Conservation (phyloP, 1,140 invertebrate genomes). For the Diorhabda carinulata region DNA sequence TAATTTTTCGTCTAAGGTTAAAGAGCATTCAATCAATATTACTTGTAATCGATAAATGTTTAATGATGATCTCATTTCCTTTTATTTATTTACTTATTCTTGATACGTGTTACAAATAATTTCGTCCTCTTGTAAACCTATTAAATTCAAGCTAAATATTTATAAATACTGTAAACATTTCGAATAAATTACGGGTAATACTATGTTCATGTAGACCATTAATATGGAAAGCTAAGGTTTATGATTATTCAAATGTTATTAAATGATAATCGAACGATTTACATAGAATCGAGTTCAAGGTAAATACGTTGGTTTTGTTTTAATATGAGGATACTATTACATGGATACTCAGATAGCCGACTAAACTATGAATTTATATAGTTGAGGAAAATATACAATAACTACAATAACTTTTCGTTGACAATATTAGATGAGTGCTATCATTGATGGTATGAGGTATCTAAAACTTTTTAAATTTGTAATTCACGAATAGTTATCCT, state of each 20-base stretch:
- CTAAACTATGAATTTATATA: too few relatives aligned
- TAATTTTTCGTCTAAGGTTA: too few relatives aligned
- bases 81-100: neutral
- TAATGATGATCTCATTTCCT: neutral
- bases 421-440: too few relatives aligned
- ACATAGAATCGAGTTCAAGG: neutral
- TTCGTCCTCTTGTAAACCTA: neutral
- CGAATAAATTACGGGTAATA: neutral
- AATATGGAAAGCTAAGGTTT: neutral
- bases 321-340: neutral
- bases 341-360: neutral
- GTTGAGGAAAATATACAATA: too few relatives aligned
- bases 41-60: neutral
- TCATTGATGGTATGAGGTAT: too few relatives aligned
- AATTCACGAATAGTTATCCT: too few relatives aligned
- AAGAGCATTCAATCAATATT: too few relatives aligned
- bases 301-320: neutral
- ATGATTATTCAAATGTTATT: neutral
- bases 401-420: too few relatives aligned
- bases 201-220: neutral
- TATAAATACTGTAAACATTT: neutral
- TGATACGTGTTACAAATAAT: neutral
- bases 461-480: too few relatives aligned
- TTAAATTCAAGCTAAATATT: neutral
- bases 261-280: neutral